Base-by-base conservation (phyloP, 1,140 invertebrate species). In the Zaprionus camerounensis region DNA sequence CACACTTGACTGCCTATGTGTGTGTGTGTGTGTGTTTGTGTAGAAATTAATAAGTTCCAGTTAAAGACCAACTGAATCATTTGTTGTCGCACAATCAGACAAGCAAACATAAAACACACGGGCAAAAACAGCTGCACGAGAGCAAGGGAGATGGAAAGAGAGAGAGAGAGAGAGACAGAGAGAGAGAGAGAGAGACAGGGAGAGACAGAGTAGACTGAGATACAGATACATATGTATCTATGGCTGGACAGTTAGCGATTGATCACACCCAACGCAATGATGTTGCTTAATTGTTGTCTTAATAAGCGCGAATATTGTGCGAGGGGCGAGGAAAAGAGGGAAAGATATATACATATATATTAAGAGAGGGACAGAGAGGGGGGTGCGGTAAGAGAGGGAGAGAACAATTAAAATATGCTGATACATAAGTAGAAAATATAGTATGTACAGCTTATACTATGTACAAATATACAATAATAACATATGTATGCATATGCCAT, bases 61-160 rank as follows among this genome's bases (percentile, higher is more conserved):
- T 80, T 80, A 80, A 80, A 80, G 78, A 80, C 69, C 78, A 80
- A 77, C 78, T 80, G 74, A 80, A 76, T 80, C 78, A 80, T 77
- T 80, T 80, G 77, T 80, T 76, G 77, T 68, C 74, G 64, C 59
- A 80, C 74, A 79, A 79, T 76, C 73, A 76, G 73, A 76, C 77
- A 71, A 79, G 67, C 72, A 78, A 78, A 75, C 76, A 78, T 63
- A 59, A 44, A 76, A 58, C 70, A 63, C 70, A 74, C 11, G 41
- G 24, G 46, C 49, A 31, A 74, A 68, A 63, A 63, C 65, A 74
- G 58, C 71, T 74, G 71, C 64, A 41, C 5, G 6, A 38, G 67
- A 13, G 56, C 2, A 41, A 68, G 41, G 3, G 57, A 46, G 51
- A 57, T 26, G 44, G 13, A 34, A 13, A 28, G n/a, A 28, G 7